These are phyloP conservation scores for Halcyon senegalensis DNA, from an alignment of 2,113 vertebrate genomes.

Conservation along the genomic window DNA sequence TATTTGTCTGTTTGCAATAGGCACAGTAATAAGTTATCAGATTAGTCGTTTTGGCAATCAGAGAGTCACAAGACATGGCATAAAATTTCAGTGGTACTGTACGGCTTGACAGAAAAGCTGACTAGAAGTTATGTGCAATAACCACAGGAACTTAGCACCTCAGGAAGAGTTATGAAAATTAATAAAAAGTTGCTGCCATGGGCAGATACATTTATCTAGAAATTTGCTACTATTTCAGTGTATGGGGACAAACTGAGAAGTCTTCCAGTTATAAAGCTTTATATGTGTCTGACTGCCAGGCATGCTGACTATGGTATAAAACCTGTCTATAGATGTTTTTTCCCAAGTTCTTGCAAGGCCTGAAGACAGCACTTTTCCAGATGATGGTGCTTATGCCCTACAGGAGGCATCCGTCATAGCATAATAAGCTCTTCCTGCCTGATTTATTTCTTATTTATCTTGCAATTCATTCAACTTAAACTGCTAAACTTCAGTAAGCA, in stretches of 20 bases:
- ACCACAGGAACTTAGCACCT: background rate
- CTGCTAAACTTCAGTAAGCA: background rate
- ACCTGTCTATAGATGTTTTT: background rate
- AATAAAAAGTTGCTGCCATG: background rate
- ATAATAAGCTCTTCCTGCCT: conserved; percentile 1
- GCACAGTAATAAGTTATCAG: background rate
- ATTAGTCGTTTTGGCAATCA: background rate
- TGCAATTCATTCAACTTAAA: conserved; percentile 4
- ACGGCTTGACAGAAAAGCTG: background rate
- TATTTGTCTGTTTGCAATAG: background rate
- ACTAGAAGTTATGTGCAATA: background rate
- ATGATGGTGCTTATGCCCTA: background rate
- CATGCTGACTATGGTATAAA: conserved; percentile 13
- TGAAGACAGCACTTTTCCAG: conserved; percentile 12
- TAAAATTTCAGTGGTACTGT: background rate
- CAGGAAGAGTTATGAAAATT: conserved; percentile 20
- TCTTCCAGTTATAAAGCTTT: background rate
- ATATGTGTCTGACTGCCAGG: background rate
- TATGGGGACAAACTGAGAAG: background rate
- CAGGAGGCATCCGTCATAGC: background rate
- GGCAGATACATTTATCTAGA: background rate
- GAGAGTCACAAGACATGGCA: background rate
- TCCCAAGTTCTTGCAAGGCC: background rate
- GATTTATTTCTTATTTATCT: conserved; percentile 34
- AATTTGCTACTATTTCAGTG: background rate